phyloP scores from a whole-genome alignment of 2,888 invertebrate species.

The Vannuccia rotundouncinata region DNA sequence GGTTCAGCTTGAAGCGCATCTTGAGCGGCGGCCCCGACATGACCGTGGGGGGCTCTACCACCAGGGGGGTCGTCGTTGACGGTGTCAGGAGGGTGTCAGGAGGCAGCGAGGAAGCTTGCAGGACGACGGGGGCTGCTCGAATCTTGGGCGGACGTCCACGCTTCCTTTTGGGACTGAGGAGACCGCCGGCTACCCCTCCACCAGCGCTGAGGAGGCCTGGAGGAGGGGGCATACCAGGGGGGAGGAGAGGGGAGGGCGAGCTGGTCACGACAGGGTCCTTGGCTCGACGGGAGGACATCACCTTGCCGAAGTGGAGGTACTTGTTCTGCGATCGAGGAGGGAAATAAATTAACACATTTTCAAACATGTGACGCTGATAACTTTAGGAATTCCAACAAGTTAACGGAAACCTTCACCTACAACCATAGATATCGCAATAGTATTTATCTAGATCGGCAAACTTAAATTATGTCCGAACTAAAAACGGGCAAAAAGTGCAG shows the following conservation, averaged over 20 bases:
- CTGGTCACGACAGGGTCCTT: background rate
- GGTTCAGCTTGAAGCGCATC: conserved; percentile 15
- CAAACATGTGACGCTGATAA: too few species aligned
- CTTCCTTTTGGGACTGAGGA: background rate
- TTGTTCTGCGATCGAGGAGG: background rate
- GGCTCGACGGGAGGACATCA: background rate
- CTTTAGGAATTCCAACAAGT: too few species aligned
- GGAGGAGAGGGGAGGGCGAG: background rate
- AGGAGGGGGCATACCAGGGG: background rate
- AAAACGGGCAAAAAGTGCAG: too few species aligned
- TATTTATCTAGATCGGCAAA: too few species aligned
- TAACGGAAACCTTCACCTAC: too few species aligned
- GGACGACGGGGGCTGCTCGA: background rate
- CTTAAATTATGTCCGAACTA: too few species aligned
- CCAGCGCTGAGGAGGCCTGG: background rate
- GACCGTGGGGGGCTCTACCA: background rate
- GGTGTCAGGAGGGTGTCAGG: background rate
- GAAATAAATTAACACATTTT: too few species aligned
- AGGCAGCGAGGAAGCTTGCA: background rate
- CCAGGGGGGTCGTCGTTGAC: background rate
- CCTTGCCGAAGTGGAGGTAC: background rate
- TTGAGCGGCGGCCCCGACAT: background rate
- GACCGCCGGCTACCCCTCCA: too few species aligned
- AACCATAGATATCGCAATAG: too few species aligned
- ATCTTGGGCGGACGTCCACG: conserved; percentile 13